These are phyloP conservation scores for Ploceus nigricollis DNA, from an alignment of 2,113 vertebrate genomes.

Conservation along the genomic window DNA sequence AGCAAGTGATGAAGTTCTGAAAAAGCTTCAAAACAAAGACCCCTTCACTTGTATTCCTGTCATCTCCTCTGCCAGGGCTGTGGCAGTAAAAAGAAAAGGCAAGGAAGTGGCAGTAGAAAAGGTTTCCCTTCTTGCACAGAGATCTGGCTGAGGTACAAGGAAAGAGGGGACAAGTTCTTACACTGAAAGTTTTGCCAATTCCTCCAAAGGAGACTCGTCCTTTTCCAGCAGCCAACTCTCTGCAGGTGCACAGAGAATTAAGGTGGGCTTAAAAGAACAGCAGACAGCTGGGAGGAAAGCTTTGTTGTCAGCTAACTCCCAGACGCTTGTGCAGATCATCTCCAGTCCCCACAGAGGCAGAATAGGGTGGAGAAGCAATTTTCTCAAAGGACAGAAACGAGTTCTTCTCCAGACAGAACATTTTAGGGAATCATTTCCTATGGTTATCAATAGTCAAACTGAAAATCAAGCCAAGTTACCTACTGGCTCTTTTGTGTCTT, in stretches of 20 bases:
- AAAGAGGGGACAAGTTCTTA: neutral
- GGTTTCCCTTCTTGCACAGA: neutral
- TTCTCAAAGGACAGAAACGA: neutral
- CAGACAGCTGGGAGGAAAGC: constrained; percentile 4
- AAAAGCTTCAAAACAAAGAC: neutral
- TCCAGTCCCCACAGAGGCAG: neutral
- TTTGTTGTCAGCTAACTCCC: neutral
- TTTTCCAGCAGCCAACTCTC: neutral
- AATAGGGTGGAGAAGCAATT: neutral
- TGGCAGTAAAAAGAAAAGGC: neutral
- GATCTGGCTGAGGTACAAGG: neutral
- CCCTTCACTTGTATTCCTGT: neutral
- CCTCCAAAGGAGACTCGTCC: neutral
- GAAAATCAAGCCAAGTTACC: neutral
- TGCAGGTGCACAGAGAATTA: constrained; percentile 14
- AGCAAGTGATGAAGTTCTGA: neutral
- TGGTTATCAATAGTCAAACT: neutral
- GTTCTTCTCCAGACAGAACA: neutral
- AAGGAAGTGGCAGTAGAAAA: neutral
- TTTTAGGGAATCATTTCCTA: neutral
- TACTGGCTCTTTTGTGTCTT: neutral
- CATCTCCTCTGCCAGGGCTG: neutral
- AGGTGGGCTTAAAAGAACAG: constrained; percentile 1
- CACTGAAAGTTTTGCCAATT: neutral
- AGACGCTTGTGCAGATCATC: neutral